Evolutionary conservation across 2,888 invertebrate genomes (phyloP).

Genomic region (Oligia latruncula): DNA sequence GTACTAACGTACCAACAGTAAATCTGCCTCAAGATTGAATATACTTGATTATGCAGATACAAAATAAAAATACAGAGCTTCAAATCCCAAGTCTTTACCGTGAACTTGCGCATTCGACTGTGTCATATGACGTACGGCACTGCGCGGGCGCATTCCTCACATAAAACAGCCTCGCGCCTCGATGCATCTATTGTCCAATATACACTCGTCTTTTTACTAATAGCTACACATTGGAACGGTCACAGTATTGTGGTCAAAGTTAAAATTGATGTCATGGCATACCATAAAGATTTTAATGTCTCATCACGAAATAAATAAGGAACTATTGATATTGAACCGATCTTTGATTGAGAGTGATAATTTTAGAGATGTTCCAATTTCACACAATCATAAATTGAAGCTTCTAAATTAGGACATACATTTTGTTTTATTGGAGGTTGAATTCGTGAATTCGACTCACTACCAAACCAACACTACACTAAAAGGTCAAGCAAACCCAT

Average conservation of each 20-base stretch:
- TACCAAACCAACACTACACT: neutral
- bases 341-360: neutral
- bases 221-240: conserved; percentile 42
- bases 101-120: conserved; percentile 29
- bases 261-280: conserved; percentile 53
- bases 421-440: neutral
- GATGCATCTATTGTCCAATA: conserved; percentile 63
- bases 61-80: neutral
- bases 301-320: conserved; percentile 11
- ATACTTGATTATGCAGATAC: too few relatives aligned
- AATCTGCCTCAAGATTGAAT: neutral
- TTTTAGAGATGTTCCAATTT: neutral
- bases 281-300: conserved; percentile 30
- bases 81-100: conserved; percentile 37
- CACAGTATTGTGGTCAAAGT: conserved; percentile 51
- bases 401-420: neutral
- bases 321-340: neutral
- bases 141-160: conserved; percentile 62
- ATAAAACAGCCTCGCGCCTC: conserved; percentile 63
- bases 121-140: conserved; percentile 53
- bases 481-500: conserved; percentile 16
- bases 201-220: conserved; percentile 56
- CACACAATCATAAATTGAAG: neutral
- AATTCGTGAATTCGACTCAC: conserved; percentile 2
- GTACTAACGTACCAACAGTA: neutral